These are phyloP conservation scores for Squalus acanthias DNA, from an alignment of 2,797 vertebrate species.

Conservation along the genomic window DNA sequence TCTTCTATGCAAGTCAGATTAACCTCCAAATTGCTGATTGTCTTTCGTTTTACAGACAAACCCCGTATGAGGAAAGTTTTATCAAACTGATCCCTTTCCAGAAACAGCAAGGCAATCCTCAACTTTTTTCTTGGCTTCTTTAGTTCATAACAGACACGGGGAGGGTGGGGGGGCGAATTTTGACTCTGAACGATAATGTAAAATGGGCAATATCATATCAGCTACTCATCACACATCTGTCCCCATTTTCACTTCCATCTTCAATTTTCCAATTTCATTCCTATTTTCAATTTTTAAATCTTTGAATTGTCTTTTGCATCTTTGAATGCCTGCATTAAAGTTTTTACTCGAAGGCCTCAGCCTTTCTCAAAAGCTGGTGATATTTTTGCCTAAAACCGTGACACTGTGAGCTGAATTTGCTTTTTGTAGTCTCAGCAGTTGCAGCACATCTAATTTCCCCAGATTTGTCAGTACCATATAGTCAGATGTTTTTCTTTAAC, in stretches of 20 bases:
- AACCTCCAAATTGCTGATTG: not conserved
- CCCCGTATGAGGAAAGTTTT: not conserved
- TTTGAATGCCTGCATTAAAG: too few species aligned
- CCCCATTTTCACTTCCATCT: not conserved
- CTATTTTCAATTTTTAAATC: not conserved
- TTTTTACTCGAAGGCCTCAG: not conserved
- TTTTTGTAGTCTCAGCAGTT: too few species aligned
- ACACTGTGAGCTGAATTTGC: too few species aligned
- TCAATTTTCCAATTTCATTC: not conserved
- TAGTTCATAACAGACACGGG: not conserved
- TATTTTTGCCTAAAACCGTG: too few species aligned
- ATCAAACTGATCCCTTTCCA: not conserved
- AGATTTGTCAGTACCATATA: too few species aligned
- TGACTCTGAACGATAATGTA: not conserved
- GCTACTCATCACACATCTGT: not conserved
- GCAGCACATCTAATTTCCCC: too few species aligned
- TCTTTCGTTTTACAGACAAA: not conserved
- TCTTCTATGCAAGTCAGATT: not conserved
- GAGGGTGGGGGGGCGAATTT: not conserved
- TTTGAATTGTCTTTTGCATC: not conserved
- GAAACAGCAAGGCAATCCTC: not conserved
- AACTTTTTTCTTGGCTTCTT: not conserved
- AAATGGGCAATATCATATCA: not conserved
- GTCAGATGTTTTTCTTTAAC: too few species aligned
- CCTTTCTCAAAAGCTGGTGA: not conserved